Percentiles rank a stretch among this genome's conserved stretches.
phyloP scores from a whole-genome alignment of 2,888 invertebrate genomes.

The Trisateles emortualis region DNA sequence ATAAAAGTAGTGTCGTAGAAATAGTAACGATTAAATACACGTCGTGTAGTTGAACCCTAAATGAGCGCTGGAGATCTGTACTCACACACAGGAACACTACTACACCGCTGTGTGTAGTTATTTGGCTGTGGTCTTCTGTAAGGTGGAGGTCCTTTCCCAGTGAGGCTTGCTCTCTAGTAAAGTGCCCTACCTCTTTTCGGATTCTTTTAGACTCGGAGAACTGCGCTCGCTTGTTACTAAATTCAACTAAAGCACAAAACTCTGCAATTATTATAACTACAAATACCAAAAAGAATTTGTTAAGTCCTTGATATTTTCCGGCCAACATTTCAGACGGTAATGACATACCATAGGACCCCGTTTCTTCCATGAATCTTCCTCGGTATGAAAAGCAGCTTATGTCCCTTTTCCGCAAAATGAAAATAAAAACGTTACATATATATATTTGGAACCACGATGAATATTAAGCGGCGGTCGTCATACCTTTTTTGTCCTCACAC shows the following conservation, averaged over 20 bases:
- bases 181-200: no score
- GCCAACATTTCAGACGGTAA: conserved; percentile 10
- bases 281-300: conserved; percentile 5
- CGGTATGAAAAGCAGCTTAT: conserved; percentile 18
- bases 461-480: conserved; percentile 46
- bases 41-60: no score
- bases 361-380: conserved; percentile 7
- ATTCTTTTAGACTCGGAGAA: no score
- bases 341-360: conserved; percentile 5
- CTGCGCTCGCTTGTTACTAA: neutral
- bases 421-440: conserved; percentile 41
- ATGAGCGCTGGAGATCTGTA: no score
- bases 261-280: neutral
- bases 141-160: no score
- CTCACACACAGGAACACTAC: no score
- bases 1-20: no score
- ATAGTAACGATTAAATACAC: no score
- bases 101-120: no score
- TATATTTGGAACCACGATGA: conserved; percentile 45
- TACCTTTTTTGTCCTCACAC: conserved; percentile 41
- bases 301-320: conserved; percentile 5
- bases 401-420: conserved; percentile 24
- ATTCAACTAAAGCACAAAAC: neutral
- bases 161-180: no score
- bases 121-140: no score